phyloP scores from a whole-genome alignment of 2,113 vertebrate species.

The Coptodon bakossiorum region DNA sequence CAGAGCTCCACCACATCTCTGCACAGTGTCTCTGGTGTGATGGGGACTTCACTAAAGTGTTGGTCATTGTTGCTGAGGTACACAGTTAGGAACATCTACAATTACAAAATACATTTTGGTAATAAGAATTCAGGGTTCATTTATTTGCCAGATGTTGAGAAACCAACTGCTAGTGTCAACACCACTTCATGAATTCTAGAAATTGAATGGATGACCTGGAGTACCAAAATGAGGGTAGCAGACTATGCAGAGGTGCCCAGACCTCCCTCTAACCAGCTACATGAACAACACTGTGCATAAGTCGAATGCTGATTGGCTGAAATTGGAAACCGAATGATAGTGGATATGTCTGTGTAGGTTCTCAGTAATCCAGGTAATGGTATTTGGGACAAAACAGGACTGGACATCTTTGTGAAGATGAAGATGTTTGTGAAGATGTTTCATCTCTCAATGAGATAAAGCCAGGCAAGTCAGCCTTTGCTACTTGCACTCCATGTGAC shows the following conservation, averaged over 20 bases:
- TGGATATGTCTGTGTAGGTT: background rate
- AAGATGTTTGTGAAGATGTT: background rate
- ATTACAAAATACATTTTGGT: background rate
- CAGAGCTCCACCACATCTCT: conserved; percentile 90
- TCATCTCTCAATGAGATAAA: background rate
- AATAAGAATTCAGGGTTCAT: background rate
- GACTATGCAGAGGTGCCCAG: background rate
- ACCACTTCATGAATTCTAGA: background rate
- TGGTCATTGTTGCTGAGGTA: conserved; percentile 91
- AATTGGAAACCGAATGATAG: background rate
- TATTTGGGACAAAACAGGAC: background rate
- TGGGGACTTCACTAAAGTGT: conserved; percentile 85
- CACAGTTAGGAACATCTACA: conserved; percentile 90
- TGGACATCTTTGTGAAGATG: background rate
- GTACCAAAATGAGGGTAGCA: background rate
- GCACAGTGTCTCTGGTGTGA: conserved; percentile 86
- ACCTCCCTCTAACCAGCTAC: background rate
- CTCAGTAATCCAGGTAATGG: background rate
- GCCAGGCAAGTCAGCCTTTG: background rate
- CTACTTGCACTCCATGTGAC: background rate
- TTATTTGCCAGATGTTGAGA: background rate
- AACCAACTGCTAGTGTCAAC: background rate
- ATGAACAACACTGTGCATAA: fast-evolving
- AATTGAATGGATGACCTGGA: background rate
- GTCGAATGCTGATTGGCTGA: background rate